A percentile compares a stretch with the other conserved stretches of the same genome.
Evolutionary conservation across 2,888 invertebrate species (phyloP).

Genomic region (Ernsta delagoae): DNA sequence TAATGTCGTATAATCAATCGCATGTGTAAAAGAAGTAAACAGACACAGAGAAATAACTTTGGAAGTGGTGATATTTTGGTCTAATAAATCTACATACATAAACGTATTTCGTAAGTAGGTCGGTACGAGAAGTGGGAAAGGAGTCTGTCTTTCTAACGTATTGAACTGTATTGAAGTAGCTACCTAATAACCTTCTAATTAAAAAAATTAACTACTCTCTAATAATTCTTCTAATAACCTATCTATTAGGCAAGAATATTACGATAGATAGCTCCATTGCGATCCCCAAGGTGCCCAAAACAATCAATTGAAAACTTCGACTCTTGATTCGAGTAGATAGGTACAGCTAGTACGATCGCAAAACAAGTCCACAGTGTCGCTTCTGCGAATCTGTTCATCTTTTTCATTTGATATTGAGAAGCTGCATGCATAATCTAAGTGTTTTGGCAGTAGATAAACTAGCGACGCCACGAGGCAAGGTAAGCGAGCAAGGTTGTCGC

Average conservation of each 20-base stretch:
- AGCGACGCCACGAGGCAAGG: slow-evolving; percentile 45
- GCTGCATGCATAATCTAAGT: slow-evolving; percentile 38
- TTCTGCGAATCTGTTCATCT: background rate
- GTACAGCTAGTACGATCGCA: background rate
- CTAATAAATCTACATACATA: too few relatives aligned
- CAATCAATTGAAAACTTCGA: background rate
- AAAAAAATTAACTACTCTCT: too few relatives aligned
- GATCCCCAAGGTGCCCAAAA: too few relatives aligned
- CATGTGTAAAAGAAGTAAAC: slow-evolving; percentile 1
- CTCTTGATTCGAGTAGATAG: background rate
- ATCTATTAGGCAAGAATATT: too few relatives aligned
- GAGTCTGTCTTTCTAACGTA: too few relatives aligned
- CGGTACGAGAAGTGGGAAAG: too few relatives aligned
- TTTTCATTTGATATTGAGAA: slow-evolving; percentile 10
- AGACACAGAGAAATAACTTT: background rate
- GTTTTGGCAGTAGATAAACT: slow-evolving; percentile 46
- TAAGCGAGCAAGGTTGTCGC: slow-evolving; percentile 74
- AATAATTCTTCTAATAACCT: too few relatives aligned
- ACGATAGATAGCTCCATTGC: too few relatives aligned
- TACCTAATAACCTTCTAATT: too few relatives aligned
- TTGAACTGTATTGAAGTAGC: too few relatives aligned
- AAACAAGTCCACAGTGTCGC: background rate
- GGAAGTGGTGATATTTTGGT: background rate
- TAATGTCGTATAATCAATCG: background rate
- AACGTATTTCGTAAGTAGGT: too few relatives aligned